Percentiles rank a stretch among this genome's conserved stretches.
Evolutionary conservation across 1,140 invertebrate species (phyloP).

Genomic region (Zaprionus ornatus): DNA sequence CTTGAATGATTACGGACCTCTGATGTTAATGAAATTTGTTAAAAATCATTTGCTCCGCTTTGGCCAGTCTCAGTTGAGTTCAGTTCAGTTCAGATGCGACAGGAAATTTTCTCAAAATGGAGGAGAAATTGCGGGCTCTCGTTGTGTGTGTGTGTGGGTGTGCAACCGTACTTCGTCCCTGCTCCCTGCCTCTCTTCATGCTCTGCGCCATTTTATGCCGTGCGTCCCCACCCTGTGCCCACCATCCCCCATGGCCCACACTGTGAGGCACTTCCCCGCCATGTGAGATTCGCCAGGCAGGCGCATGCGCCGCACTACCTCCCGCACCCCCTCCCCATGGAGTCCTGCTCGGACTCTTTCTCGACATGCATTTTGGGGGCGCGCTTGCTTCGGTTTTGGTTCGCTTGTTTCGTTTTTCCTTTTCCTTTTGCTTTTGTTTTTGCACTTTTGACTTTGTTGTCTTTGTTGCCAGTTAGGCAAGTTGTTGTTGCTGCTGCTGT

Average conservation of each 20-base stretch:
- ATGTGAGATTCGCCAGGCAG: slow-evolving; percentile 41
- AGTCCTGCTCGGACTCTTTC: neutral
- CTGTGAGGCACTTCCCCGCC: slow-evolving; percentile 27
- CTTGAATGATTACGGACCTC: slow-evolving; percentile 83
- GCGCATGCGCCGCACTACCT: slow-evolving; percentile 38
- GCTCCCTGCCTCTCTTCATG: neutral
- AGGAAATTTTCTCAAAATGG: slow-evolving; percentile 77
- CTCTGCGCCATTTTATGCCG: slow-evolving; percentile 47
- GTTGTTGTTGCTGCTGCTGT: slow-evolving; percentile 46
- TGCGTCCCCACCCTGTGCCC: neutral
- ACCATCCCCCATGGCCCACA: neutral
- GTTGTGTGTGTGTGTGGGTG: slow-evolving; percentile 36
- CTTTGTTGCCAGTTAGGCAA: slow-evolving; percentile 62
- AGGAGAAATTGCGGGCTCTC: slow-evolving; percentile 58
- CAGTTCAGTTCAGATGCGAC: neutral
- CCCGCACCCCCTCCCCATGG: neutral
- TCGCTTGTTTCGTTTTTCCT: neutral
- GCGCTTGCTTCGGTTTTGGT: slow-evolving; percentile 11
- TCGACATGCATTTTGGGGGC: slow-evolving; percentile 51
- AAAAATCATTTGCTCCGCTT: slow-evolving; percentile 76
- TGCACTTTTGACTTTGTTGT: slow-evolving; percentile 77
- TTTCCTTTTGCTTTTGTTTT: slow-evolving; percentile 54
- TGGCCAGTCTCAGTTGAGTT: slow-evolving; percentile 32
- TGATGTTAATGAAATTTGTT: slow-evolving; percentile 83
- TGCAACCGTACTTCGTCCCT: neutral